A percentile compares a stretch with the other conserved stretches of the same genome.
phyloP scores from a whole-genome alignment of 2,113 vertebrate genomes.

The Sinocyclocheilus rhinocerous region DNA sequence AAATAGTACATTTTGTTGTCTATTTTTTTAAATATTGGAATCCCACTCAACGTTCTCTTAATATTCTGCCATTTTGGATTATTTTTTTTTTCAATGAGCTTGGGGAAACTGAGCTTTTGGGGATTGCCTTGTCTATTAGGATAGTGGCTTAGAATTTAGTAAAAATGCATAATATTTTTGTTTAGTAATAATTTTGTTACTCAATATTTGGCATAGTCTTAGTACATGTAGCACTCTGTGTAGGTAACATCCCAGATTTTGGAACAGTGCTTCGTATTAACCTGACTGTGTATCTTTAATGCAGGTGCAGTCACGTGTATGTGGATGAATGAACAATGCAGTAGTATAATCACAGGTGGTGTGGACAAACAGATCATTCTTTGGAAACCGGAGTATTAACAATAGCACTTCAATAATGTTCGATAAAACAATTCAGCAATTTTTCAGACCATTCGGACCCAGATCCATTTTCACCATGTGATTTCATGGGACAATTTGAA shows the following conservation, averaged over 20 bases:
- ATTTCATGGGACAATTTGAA: neutral
- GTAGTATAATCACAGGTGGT: conserved; percentile 89
- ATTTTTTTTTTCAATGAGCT: too few relatives aligned
- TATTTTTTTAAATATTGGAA: too few relatives aligned
- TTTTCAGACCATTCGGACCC: neutral
- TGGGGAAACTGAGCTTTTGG: too few relatives aligned
- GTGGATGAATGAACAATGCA: conserved; percentile 94
- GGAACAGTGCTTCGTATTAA: neutral
- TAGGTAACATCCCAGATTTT: neutral
- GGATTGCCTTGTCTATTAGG: too few relatives aligned
- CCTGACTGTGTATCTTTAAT: neutral
- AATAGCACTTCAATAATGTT: neutral
- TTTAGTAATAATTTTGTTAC: too few relatives aligned
- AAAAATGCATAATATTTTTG: too few relatives aligned
- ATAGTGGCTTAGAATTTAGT: too few relatives aligned
- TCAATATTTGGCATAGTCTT: neutral
- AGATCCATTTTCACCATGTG: neutral
- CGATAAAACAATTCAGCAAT: neutral
- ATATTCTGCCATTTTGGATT: too few relatives aligned
- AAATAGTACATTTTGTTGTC: too few relatives aligned
- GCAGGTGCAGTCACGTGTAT: conserved; percentile 87
- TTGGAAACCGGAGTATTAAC: conserved; percentile 89
- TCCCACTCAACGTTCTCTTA: too few relatives aligned
- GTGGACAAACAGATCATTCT: conserved; percentile 88
- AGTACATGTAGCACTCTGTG: neutral